These are phyloP conservation scores for Calephelis virginiensis DNA, from an alignment of 1,140 invertebrate genomes.

Conservation along the genomic window DNA sequence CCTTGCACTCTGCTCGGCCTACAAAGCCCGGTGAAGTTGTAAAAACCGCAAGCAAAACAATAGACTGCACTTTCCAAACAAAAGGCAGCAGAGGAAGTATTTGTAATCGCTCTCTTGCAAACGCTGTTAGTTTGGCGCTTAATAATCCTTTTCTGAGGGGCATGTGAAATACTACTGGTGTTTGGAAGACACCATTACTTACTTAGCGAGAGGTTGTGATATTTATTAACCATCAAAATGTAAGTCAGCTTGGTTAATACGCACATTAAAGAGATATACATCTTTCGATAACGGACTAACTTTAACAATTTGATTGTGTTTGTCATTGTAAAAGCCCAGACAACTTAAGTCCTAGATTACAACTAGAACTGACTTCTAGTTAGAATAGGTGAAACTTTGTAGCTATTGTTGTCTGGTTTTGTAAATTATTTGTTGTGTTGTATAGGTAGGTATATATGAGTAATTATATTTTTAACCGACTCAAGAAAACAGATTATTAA, in stretches of 20 bases:
- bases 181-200: constrained; percentile 51
- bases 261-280: constrained; percentile 53
- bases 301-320: constrained; percentile 26
- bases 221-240: constrained; percentile 56
- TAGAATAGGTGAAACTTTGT: no score
- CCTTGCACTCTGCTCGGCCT: no score
- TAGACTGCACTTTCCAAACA: no score
- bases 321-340: background rate
- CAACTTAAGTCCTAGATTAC: background rate
- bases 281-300: constrained; percentile 43
- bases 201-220: constrained; percentile 49
- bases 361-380: no score
- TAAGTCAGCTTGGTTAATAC: constrained; percentile 48
- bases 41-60: no score
- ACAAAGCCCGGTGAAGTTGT: no score
- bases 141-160: constrained; percentile 51
- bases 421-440: no score
- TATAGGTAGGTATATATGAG: no score
- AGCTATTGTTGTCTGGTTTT: no score
- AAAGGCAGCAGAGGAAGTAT: no score
- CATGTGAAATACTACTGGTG: constrained; percentile 40
- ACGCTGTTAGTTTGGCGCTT: constrained; percentile 23
- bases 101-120: constrained; percentile 22
- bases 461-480: no score
- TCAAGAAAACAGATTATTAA: no score